Base-by-base conservation (phyloP, 2,888 invertebrate species). In the Sepioteuthis lessoniana region DNA sequence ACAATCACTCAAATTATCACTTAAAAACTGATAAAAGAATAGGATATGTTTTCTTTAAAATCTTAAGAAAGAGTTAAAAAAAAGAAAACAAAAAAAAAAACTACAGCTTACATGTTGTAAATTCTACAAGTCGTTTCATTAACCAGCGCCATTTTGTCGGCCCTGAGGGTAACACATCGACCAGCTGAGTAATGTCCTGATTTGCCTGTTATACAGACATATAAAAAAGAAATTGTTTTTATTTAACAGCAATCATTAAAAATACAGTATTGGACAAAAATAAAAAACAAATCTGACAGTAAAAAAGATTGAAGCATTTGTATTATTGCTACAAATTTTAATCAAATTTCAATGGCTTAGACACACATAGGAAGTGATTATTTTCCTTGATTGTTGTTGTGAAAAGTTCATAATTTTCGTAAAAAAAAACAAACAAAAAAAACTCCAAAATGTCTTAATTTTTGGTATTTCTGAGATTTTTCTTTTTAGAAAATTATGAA, bases 121-220 rank as follows among this genome's bases (percentile, higher is more conserved):
- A 98, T 96, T 99, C 98, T 0, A 99, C 99, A 93, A 99, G 97
- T 97, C 98, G 98, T 93, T 98, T 97, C 42, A 98, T 97, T 47
- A 99, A 97, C 99, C 99, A 99, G n/a, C 98, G 98, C 98, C 99
- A 99, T 97, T 99, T 99, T 60, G 98, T 98, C 0, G 97, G 97
- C 0, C 98, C 98, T 96, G 96, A 95, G 94, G 98, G 98, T 97
- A 99, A 98, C 95, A 99, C 98, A 96, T 97, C 97, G 2, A 99
- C 99, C 95, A 98, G 98, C 97, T 99, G 99, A 0, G 98, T 98
- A 50, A 99, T 98, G 97, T 99, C 99, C 96, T 99, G 98, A 97
- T 99, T 99, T 76, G 99, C 99, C 97, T 97, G 95, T 25, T 95
- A 94, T 94, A 93, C 35, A 47, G 3, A 76, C 93, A 47, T 93